phyloP scores from a whole-genome alignment of 2,797 vertebrate genomes.

The Chiroxiphia lanceolata region DNA sequence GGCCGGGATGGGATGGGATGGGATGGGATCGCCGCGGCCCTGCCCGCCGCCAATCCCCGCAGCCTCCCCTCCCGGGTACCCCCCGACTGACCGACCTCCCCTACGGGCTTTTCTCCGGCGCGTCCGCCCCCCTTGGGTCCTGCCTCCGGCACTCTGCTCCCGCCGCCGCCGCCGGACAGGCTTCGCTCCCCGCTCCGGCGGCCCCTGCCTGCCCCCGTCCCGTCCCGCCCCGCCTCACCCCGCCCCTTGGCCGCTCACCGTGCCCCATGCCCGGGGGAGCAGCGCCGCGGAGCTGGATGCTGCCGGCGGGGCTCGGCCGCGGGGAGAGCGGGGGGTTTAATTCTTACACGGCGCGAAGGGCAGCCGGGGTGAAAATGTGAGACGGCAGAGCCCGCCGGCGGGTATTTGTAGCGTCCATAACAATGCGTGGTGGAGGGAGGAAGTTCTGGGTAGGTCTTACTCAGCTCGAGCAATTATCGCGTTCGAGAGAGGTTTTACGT shows the following conservation, averaged over 20 bases:
- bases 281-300: fast-evolving
- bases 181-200: not conserved
- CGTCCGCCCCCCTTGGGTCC: not conserved
- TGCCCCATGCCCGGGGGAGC: fast-evolving
- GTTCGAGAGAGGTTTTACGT: not conserved
- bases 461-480: not conserved
- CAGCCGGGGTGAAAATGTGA: not conserved
- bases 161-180: too few relatives aligned
- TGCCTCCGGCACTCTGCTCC: not conserved
- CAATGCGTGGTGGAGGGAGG: not conserved
- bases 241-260: not conserved
- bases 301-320: not conserved
- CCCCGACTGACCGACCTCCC: too few relatives aligned
- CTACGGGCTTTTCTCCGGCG: too few relatives aligned
- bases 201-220: not conserved
- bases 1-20: not conserved
- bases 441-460: not conserved
- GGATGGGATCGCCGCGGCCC: not conserved
- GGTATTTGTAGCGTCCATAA: not conserved
- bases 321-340: fast-evolving
- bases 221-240: not conserved
- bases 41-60: not conserved
- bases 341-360: fast-evolving
- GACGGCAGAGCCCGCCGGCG: not conserved
- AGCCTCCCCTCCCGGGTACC: not conserved